Evolutionary conservation across 2,888 invertebrate genomes (phyloP), one percentile per base, ranked within the genome.

Genomic region (Sphaerophoria taeniata): DNA sequence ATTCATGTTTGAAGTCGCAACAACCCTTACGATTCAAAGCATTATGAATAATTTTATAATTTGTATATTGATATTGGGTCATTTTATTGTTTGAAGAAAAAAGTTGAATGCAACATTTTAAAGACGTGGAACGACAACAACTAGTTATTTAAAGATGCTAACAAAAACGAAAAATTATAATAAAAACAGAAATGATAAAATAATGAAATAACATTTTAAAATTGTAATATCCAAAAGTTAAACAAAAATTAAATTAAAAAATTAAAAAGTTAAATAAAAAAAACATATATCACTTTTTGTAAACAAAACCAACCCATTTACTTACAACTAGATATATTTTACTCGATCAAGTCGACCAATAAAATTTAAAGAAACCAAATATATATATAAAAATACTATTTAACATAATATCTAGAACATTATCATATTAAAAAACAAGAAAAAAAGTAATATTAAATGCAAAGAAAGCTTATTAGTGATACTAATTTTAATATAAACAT

Each of bases 401-500:
- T 49, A 65, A 65, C 36, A 16, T 3, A 39, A 39, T 11, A 65
- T 24, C 24, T 65, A 65, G 49, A n/a, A 24, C n/a, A 69, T 76
- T 55, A 77, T 76, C 76, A 81, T 81, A 76, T 43, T 34, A 9
- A 63, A 36, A 34, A 49, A 56, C 12, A 33, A 55, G 11, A 4
- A 36, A 24, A 36, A 72, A 69, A 78, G 36, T 71, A 67, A 73
- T 43, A 65, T 65, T 73, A 69, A 81, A 81, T 77, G 76, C 81
- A 81, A 85, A 69, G 90, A 90, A 90, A 90, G 91, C 91, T 91
- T 91, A 89, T 90, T 91, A 92, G 91, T 91, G 91, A 91, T 92
- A 91, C 89, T 91, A 92, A 91, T 90, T 91, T 88, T 90, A 89
- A 91, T 90, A 71, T 39, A 33, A 56, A 72, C 24, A 58, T 51